phyloP scores from a whole-genome alignment of 2,888 invertebrate genomes.

The Morinoia aosen region DNA sequence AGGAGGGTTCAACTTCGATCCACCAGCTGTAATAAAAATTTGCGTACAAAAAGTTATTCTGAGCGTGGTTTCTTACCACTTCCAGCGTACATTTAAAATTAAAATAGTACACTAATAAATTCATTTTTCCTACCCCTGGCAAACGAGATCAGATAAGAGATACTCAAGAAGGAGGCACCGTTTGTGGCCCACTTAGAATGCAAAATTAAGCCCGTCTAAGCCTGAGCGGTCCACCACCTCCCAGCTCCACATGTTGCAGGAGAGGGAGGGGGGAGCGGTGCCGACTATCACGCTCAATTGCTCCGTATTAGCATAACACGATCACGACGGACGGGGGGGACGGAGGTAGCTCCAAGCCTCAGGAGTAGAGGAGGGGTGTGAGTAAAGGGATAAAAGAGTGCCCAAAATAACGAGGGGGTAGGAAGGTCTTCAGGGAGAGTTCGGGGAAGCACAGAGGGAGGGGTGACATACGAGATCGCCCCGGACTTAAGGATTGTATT shows the following conservation, averaged over 20 bases:
- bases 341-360: neutral
- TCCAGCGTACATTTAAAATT: neutral
- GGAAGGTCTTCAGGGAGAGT: neutral
- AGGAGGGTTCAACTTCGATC: neutral
- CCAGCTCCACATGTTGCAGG: neutral
- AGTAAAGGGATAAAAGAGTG: neutral
- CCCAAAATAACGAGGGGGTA: neutral
- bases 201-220: neutral
- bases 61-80: neutral
- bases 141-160: neutral
- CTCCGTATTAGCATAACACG: constrained; percentile 48
- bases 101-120: neutral
- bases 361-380: neutral
- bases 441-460: neutral
- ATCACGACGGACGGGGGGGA: constrained; percentile 25
- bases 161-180: neutral
- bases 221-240: neutral
- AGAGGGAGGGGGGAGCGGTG: neutral
- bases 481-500: neutral
- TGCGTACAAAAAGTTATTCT: neutral
- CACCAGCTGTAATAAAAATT: neutral
- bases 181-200: neutral
- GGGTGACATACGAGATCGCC: neutral
- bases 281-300: constrained; percentile 46
- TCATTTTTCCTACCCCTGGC: neutral